A percentile compares a stretch with the other conserved stretches of the same genome.
phyloP scores from a whole-genome alignment of 2,888 invertebrate species.

The Shargacucullia verbasci region DNA sequence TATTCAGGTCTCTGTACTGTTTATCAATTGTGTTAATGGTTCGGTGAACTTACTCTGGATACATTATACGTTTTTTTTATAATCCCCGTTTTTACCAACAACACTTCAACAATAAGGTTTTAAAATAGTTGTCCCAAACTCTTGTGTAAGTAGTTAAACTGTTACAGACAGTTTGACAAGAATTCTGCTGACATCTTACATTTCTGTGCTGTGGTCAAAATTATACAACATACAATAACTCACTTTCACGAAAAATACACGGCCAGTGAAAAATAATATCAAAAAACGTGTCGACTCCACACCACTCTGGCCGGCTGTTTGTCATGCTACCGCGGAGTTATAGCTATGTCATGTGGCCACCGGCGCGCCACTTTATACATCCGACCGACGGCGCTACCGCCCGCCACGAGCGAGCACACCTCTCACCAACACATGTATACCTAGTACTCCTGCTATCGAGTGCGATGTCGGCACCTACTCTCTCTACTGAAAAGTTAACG shows the following conservation, averaged over 20 bases:
- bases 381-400: conserved; percentile 80
- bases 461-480: conserved; percentile 57
- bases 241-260: too few species aligned
- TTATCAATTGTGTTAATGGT: not conserved
- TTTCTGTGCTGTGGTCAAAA: too few species aligned
- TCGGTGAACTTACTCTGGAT: too few species aligned
- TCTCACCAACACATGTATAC: conserved; percentile 65
- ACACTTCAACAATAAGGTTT: too few species aligned
- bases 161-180: too few species aligned
- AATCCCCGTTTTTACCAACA: too few species aligned
- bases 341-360: conserved; percentile 89
- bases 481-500: conserved; percentile 55
- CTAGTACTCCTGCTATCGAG: conserved; percentile 55
- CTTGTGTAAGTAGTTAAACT: too few species aligned
- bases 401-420: conserved; percentile 72
- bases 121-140: too few species aligned
- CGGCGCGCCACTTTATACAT: conserved; percentile 89
- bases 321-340: conserved; percentile 87
- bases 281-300: conserved; percentile 69
- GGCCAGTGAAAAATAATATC: conserved; percentile 11
- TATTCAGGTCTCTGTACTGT: not conserved
- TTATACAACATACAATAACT: too few species aligned
- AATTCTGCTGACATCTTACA: too few species aligned
- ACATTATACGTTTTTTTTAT: too few species aligned
- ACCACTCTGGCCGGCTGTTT: conserved; percentile 75